Conservation (phyloP, 2,113 vertebrate species). For the Glareola pratincola region DNA sequence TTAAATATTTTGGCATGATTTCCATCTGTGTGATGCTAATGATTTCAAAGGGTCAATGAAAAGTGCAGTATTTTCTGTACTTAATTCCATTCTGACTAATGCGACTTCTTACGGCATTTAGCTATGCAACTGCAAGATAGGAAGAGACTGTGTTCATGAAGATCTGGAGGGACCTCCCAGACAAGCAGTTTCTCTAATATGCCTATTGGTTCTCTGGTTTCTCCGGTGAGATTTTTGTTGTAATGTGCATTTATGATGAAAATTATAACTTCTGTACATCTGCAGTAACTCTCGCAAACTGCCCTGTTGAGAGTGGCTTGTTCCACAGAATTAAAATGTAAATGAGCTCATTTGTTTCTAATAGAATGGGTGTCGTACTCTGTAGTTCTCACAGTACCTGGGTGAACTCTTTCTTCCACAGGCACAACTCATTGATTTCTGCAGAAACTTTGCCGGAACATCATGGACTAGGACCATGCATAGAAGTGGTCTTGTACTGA, state of each 20-base stretch:
- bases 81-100: neutral
- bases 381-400: neutral
- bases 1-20: neutral
- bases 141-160: neutral
- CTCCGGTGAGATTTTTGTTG: constrained; percentile 10
- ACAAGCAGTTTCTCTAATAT: constrained; percentile 14
- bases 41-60: neutral
- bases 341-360: constrained; percentile 37
- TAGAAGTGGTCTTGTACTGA: neutral
- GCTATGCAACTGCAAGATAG: neutral
- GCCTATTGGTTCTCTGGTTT: neutral
- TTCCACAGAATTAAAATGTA: constrained; percentile 29
- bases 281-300: constrained; percentile 35
- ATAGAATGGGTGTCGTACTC: neutral
- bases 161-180: neutral
- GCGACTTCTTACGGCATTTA: neutral
- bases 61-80: neutral
- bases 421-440: neutral
- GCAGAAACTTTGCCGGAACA: neutral
- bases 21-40: neutral
- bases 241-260: constrained; percentile 43
- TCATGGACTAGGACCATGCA: neutral
- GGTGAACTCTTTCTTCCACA: neutral
- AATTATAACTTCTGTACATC: constrained; percentile 16
- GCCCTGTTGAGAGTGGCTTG: neutral